These are phyloP conservation scores for Panagrolaimus sp. DNA, from an alignment of 1,140 invertebrate genomes.

Conservation along the genomic window DNA sequence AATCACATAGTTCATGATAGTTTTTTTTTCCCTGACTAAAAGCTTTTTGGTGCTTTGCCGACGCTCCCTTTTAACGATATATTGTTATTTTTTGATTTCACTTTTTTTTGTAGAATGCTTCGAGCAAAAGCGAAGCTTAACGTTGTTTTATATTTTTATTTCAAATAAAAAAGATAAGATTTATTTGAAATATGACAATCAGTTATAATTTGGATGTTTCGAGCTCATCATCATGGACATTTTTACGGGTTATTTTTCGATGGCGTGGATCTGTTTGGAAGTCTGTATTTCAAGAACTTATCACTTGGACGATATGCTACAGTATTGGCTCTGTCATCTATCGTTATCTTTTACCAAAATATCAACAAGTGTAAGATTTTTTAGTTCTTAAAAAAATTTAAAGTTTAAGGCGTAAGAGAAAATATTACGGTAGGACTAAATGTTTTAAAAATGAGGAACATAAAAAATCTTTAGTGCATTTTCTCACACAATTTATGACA, in stretches of 20 bases:
- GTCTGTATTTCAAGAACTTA: conserved; percentile 24
- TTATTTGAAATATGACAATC: conserved; percentile 10
- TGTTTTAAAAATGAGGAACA: too few relatives aligned
- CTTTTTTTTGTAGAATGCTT: conserved; percentile 9
- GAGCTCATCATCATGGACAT: conserved; percentile 21
- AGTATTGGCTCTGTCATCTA: background rate
- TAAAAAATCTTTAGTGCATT: too few relatives aligned
- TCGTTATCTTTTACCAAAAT: background rate
- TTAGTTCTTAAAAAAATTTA: too few relatives aligned
- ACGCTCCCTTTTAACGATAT: too few relatives aligned
- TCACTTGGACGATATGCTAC: conserved; percentile 7
- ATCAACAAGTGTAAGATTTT: conserved; percentile 8
- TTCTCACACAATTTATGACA: too few relatives aligned
- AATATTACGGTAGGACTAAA: too few relatives aligned
- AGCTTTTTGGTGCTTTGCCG: too few relatives aligned
- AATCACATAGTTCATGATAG: too few relatives aligned
- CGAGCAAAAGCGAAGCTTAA: background rate
- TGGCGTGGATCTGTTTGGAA: conserved; percentile 36
- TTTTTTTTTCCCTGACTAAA: too few relatives aligned
- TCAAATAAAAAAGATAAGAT: too few relatives aligned
- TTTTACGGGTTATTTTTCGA: conserved; percentile 32
- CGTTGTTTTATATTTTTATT: too few relatives aligned
- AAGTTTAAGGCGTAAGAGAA: too few relatives aligned
- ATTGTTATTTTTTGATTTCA: background rate
- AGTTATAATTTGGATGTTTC: conserved; percentile 17